Base-by-base conservation (phyloP, 2,113 vertebrate genomes). In the Clarias magur region DNA sequence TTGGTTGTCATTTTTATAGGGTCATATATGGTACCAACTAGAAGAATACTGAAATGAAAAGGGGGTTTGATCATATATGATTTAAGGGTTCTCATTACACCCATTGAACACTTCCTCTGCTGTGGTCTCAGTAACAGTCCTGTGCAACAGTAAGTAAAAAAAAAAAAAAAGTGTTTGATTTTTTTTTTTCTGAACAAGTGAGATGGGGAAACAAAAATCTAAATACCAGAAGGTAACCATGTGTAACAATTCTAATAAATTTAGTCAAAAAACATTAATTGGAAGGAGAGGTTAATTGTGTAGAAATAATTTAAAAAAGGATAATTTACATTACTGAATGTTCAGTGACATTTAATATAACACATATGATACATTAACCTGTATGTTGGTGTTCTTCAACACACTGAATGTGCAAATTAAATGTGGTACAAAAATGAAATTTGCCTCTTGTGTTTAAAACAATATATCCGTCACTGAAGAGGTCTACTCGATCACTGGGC, bases 351-450 rank as follows among this genome's bases (percentile, higher is more conserved):
- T 95, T 89, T 89, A 90, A 95, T 96, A 92, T 81, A 75, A 80
- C 57, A 62, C 89, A 94, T 91, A 94, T 94, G 91, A 89, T 88
- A 90, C 95, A 96, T 95, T 96, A 95, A 94, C 95, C 93, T 97
- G 95, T 96, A 94, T 95, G 95, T 97, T 95, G 94, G 83, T 92
- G 96, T 96, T 96, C 95, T 96, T 95, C 97, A 48, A 95, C 95
- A 94, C 95, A 94, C 88, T 67, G 91, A 93, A 88, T 88, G 94
- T 97, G 95, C 95, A 95, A 98, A 97, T 97, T 97, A 97, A 97
- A 93, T 93, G 93, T 91, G 91, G 95, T 93, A 95, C 95, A 94
- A 94, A 94, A 91, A 38, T 27, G 17, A 85, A 25, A 85, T 72
- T 27, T 70, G 63, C 38, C 67, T 83, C 11, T 2, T 84, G 67